These are phyloP conservation scores for Notechis scutatus DNA, from an alignment of 2,113 vertebrate genomes.

Conservation along the genomic window DNA sequence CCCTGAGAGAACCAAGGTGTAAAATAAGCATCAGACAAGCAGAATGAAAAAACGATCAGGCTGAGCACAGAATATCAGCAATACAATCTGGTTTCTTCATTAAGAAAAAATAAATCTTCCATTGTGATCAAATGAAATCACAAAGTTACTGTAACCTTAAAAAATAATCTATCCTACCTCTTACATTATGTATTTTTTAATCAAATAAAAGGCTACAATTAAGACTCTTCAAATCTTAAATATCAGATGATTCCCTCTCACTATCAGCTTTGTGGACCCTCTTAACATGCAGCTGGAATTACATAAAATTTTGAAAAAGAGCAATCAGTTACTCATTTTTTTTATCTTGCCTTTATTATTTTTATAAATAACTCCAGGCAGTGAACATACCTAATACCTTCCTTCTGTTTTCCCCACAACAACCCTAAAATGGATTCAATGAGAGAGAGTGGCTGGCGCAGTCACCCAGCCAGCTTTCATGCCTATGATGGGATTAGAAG, in stretches of 20 bases:
- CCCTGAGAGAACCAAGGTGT: slow-evolving; percentile 55
- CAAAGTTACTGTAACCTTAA: background rate
- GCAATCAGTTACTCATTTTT: background rate
- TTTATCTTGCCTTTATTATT: background rate
- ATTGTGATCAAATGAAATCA: background rate
- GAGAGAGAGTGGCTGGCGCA: background rate
- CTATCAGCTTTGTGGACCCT: background rate
- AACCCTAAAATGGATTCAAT: background rate
- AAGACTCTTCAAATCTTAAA: background rate
- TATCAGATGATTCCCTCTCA: background rate
- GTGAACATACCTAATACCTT: background rate
- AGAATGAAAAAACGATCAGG: background rate
- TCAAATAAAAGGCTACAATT: background rate
- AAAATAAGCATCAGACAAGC: slow-evolving; percentile 3
- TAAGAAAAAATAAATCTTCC: background rate
- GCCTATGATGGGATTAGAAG: background rate
- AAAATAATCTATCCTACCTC: background rate
- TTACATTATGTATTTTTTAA: background rate
- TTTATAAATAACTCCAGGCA: background rate
- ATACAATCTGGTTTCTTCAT: background rate
- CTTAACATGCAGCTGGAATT: background rate
- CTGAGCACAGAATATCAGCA: background rate
- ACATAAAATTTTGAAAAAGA: background rate
- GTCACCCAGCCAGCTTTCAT: background rate
- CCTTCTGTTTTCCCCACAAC: no score